Base-by-base conservation (phyloP, 1,140 invertebrate genomes). In the Trichoplusia ni region DNA sequence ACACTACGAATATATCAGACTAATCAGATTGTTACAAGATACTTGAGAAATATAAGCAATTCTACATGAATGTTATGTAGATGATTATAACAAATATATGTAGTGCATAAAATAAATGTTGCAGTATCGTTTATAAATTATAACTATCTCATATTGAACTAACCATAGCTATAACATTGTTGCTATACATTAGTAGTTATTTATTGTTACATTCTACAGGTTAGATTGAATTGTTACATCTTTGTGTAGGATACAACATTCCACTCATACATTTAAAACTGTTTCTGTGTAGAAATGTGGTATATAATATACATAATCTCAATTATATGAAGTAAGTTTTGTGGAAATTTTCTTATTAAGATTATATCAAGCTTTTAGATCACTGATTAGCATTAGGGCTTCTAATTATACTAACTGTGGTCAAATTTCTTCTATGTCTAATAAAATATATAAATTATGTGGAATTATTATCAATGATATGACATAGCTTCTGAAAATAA, bases 31-130 rank as follows among this genome's bases (percentile, higher is more conserved):
- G 54, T 44, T 58, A 44, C 51, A 31, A 27, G 38, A 44, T 18
- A 19, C 38, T 58, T 18, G 27, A 23, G 51, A 4, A 51, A 19
- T 21, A 9, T 35, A 2, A 18, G 8, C 29, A 42, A 16, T 27
- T 54, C 51, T 59, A 51, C 54, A 51, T 65, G 42, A 42, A 21
- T 65, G 53, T 59, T 65, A 59, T 59, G 63, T 59, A 65, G 44
- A 35, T 51, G 33, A 33, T 27, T 51, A 40, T 9, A 7, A 11
- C 11, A 51, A 21, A 21, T 29, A n/a, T 47, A 47, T 27, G 23
- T 51, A 51, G 29, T 9, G 29, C 29, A 18, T 40, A 31, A 5
- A 56, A 14, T 6, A 8, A 56, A 56, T 53, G 49, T 53, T 53
- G 31, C 33, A 6, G 23, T 38, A 37, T 38, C 35, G 51, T 25